Evolutionary conservation across 1,140 invertebrate species (phyloP).

Genomic region (Adoxophyes honmai): DNA sequence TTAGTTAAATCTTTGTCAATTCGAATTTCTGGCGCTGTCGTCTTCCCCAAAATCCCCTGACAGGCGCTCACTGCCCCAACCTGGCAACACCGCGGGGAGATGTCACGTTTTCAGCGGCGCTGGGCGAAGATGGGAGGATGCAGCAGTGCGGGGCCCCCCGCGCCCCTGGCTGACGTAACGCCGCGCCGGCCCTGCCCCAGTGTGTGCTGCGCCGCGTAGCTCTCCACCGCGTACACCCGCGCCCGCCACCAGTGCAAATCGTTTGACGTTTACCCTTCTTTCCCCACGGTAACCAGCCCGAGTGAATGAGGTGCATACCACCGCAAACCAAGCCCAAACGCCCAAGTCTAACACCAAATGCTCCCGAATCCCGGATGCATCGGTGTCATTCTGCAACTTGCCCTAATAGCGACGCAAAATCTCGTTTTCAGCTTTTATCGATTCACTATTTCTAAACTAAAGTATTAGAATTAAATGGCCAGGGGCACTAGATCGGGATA

Average conservation of each 20-base stretch:
- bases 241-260: conserved; percentile 58
- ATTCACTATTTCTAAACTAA: conserved; percentile 12
- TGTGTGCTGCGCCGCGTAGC: conserved; percentile 71
- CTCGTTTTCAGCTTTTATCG: conserved; percentile 24
- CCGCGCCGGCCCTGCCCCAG: conserved; percentile 69
- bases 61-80: too few relatives aligned
- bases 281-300: conserved; percentile 53
- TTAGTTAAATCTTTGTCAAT: too few relatives aligned
- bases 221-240: conserved; percentile 53
- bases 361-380: conserved; percentile 54
- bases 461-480: neutral
- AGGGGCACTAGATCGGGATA: too few relatives aligned
- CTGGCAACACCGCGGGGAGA: neutral
- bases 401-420: conserved; percentile 56
- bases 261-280: conserved; percentile 66
- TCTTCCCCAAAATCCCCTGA: too few relatives aligned
- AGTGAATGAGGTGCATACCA: conserved; percentile 58
- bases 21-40: too few relatives aligned
- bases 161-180: conserved; percentile 73
- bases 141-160: conserved; percentile 61
- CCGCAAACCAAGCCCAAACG: conserved; percentile 31
- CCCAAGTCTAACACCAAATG: conserved; percentile 30
- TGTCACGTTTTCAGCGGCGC: conserved; percentile 41
- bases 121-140: conserved; percentile 61
- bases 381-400: conserved; percentile 57